Conservation (phyloP, 1,140 invertebrate species). For the Amyelois transitella region DNA sequence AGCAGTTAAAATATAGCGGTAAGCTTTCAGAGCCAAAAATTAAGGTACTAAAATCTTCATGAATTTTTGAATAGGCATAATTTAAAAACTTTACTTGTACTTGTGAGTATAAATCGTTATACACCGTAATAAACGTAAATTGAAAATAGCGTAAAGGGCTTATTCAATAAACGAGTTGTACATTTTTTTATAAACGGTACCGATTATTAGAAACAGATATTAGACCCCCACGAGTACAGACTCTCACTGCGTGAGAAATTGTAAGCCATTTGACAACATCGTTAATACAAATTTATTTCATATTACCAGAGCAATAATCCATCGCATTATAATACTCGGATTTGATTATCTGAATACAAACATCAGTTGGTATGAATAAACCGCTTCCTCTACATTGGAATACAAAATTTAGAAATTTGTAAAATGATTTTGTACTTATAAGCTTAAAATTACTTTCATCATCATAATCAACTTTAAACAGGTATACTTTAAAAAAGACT, state of each 20-base stretch:
- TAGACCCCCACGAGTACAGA: slow-evolving; percentile 35
- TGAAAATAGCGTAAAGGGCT: slow-evolving; percentile 33
- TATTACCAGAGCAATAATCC: slow-evolving; percentile 25
- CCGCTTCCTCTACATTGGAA: slow-evolving; percentile 17
- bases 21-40: no score
- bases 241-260: slow-evolving; percentile 51
- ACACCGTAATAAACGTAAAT: slow-evolving; percentile 20
- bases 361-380: slow-evolving; percentile 22
- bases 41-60: no score
- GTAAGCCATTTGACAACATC: slow-evolving; percentile 47
- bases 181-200: slow-evolving; percentile 35
- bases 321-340: slow-evolving; percentile 29
- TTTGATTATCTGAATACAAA: slow-evolving; percentile 31
- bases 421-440: not conserved
- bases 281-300: slow-evolving; percentile 32
- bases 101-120: no score
- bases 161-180: slow-evolving; percentile 46
- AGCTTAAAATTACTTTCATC: not conserved
- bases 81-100: no score
- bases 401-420: no score
- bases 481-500: no score
- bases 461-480: no score
- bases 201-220: slow-evolving; percentile 44
- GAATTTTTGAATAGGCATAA: no score
- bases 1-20: no score